A percentile compares a stretch with the other conserved stretches of the same genome.
Conservation (phyloP, 2,797 vertebrate species). For the Sitta carolinensis region DNA sequence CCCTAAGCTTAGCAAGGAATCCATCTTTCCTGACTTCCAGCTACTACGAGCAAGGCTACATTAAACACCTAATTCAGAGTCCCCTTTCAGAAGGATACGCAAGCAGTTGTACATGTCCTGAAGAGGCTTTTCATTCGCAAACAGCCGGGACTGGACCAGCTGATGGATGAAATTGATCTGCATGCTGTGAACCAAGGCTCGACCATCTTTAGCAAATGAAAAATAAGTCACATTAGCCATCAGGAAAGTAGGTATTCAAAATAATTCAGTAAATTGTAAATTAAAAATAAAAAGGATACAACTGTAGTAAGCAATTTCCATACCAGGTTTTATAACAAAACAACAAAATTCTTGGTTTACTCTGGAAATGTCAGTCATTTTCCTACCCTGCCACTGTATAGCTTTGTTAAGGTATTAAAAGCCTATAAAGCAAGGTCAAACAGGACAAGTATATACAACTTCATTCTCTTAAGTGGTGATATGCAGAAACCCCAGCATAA, state of each 20-base stretch:
- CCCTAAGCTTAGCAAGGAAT: background rate
- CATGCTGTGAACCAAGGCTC: slow-evolving; percentile 95
- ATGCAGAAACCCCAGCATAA: background rate
- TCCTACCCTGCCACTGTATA: background rate
- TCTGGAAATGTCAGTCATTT: background rate
- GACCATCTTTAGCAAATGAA: slow-evolving; percentile 84
- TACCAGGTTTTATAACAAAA: background rate
- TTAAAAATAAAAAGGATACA: background rate
- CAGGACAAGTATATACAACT: background rate
- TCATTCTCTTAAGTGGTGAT: background rate
- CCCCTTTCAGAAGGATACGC: slow-evolving; percentile 88
- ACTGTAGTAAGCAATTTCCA: background rate
- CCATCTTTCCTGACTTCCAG: background rate
- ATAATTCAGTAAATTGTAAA: background rate
- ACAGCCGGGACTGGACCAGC: slow-evolving; percentile 95
- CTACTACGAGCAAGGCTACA: background rate
- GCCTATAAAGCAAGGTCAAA: background rate
- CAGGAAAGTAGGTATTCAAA: background rate
- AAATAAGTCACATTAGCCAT: background rate
- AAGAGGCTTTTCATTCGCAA: slow-evolving; percentile 96
- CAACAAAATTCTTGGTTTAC: background rate
- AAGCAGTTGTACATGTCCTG: slow-evolving; percentile 99
- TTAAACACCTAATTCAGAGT: background rate
- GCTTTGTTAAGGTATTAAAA: background rate
- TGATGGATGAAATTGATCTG: slow-evolving; percentile 98